Evolutionary conservation across 2,797 vertebrate genomes (phyloP), one percentile per base, ranked within the genome.

Genomic region (Poliocrania exsul): DNA sequence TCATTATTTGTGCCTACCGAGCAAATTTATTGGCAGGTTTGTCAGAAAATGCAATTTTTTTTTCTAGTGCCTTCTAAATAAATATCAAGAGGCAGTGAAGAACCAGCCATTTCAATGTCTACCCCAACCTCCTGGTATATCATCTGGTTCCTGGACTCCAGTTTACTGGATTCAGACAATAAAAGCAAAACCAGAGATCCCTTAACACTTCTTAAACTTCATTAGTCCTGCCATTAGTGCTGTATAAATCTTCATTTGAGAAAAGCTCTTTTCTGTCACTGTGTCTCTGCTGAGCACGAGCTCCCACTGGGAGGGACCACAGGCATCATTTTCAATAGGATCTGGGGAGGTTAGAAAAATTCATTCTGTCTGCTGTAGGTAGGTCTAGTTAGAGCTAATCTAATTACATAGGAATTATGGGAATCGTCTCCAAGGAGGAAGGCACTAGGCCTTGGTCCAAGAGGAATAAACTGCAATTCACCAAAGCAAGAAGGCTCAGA

Each of bases 21-120:
- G 64, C 16, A 86, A 80, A 84, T 85, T 84, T 70, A 90, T 84
- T 94, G 83, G 56, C 83, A 94, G 81, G 46, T 82, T 86, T 93
- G 90, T 87, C 88, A 88, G 83, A 72, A 96, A 90, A 81, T 8
- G 19, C 40, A 75, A 23, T 13, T 6, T 20, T 74, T 74, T 61
- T 56, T 71, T 50, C 33, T 64, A 24, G 10, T 77, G 21, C 18
- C 46, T 86, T 84, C 66, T 73, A 54, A 69, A 90, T 53, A 86
- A 92, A 86, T 29, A 74, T 15, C 28, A 65, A 71, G 44, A 64
- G 42, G 16, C 64, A 80, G 42, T 6, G 11, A 61, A 80, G 65
- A 56, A 67, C 2, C 46, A 82, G n/a, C 10, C 17, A 13, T 35
- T 92, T 64, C 38, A 31, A 38, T 17, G 62, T 29, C 81, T 62